phyloP scores from a whole-genome alignment of 2,888 invertebrate species.

The Atethmia centrago region DNA sequence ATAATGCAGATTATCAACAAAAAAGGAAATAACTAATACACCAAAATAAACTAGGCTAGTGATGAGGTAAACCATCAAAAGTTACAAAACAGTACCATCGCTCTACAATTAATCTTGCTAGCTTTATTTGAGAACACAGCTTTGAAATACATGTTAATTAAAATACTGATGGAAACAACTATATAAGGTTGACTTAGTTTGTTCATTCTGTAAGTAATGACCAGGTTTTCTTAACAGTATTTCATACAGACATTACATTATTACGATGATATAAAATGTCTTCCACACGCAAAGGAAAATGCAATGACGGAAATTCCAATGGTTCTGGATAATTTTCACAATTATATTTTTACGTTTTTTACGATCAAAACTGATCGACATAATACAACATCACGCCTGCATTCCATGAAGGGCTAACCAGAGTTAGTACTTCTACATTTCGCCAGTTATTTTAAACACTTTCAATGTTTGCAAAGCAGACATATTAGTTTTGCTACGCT shows the following conservation, averaged over 20 bases:
- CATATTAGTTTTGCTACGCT: neutral
- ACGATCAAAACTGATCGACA: neutral
- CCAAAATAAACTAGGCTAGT: slow-evolving; percentile 17
- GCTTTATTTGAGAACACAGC: slow-evolving; percentile 31
- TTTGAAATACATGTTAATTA: slow-evolving; percentile 41
- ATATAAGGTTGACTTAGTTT: slow-evolving; percentile 33
- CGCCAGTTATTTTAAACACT: neutral
- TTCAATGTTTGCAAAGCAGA: neutral
- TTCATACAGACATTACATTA: slow-evolving; percentile 33
- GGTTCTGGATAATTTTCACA: neutral
- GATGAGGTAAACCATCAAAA: slow-evolving; percentile 7
- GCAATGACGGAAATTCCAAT: slow-evolving; percentile 18
- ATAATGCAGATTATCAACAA: slow-evolving; percentile 1
- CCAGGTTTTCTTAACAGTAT: slow-evolving; percentile 24
- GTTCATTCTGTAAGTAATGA: slow-evolving; percentile 18
- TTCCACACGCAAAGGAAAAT: slow-evolving; percentile 40
- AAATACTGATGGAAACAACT: slow-evolving; percentile 37
- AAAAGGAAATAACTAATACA: slow-evolving; percentile 23
- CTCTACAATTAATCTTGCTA: slow-evolving; percentile 23
- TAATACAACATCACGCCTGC: neutral
- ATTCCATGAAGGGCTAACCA: no score
- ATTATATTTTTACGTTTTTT: slow-evolving; percentile 8
- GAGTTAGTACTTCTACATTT: neutral
- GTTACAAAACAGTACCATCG: slow-evolving; percentile 27
- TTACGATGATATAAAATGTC: slow-evolving; percentile 15